Evolutionary conservation across 2,888 invertebrate genomes (phyloP).

Genomic region (Orthosia gracilis): DNA sequence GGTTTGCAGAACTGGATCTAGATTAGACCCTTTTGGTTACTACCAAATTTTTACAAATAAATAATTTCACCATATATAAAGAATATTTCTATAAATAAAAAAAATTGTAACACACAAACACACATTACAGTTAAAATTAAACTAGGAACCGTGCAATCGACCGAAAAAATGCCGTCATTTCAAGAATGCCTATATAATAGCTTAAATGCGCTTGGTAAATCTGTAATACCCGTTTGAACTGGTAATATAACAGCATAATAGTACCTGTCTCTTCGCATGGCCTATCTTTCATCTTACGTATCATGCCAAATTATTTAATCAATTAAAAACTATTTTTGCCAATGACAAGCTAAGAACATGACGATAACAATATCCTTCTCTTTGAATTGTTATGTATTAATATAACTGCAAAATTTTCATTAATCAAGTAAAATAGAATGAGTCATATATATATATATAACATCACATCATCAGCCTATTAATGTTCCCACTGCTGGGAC

Average conservation of each 20-base stretch:
- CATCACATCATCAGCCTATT: too few relatives aligned
- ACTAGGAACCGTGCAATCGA: background rate
- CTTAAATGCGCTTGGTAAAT: background rate
- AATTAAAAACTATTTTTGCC: too few relatives aligned
- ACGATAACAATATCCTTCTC: background rate
- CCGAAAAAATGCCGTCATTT: background rate
- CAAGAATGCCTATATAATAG: fast-evolving
- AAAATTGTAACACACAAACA: too few relatives aligned
- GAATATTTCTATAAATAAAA: background rate
- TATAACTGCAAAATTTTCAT: background rate
- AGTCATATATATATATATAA: background rate
- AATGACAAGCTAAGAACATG: too few relatives aligned
- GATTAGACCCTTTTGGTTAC: background rate
- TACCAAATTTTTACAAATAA: too few relatives aligned
- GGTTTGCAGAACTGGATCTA: background rate
- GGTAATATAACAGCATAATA: background rate
- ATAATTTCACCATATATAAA: background rate
- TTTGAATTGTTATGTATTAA: background rate
- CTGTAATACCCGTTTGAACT: background rate
- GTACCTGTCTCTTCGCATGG: too few relatives aligned
- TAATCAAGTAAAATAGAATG: background rate
- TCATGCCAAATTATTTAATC: too few relatives aligned
- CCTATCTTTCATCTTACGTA: too few relatives aligned
- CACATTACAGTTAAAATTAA: background rate
- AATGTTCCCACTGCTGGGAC: too few relatives aligned